These are phyloP conservation scores for Chlorodrepanis virens DNA, from an alignment of 2,113 vertebrate species.

Conservation along the genomic window DNA sequence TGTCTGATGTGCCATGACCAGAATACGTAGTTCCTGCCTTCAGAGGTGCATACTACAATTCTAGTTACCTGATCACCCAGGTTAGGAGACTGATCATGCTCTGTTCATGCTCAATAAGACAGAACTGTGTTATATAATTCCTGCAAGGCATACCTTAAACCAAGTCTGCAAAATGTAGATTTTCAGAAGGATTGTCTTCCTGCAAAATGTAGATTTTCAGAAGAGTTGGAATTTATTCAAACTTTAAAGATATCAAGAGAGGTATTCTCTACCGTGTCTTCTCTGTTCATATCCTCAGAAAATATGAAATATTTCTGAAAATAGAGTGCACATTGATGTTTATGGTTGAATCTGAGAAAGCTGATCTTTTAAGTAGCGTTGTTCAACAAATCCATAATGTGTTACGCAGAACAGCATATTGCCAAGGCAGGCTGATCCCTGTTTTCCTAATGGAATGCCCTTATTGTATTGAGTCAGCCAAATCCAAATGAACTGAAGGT, in stretches of 20 bases:
- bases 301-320: background rate
- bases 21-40: background rate
- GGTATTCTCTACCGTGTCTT: background rate
- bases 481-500: background rate
- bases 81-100: background rate
- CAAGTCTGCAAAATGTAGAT: background rate
- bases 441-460: slow-evolving; percentile 4
- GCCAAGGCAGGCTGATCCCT: background rate
- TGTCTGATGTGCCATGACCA: rapidly evolving
- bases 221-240: background rate
- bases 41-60: background rate
- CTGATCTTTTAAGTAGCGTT: background rate
- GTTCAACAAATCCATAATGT: background rate
- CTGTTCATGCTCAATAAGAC: background rate
- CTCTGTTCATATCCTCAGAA: background rate
- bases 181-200: background rate
- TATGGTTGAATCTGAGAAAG: background rate
- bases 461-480: background rate
- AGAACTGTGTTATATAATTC: background rate
- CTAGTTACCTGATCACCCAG: background rate
- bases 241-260: background rate
- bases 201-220: background rate
- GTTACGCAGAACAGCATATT: background rate
- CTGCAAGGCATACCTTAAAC: background rate
- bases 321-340: background rate